Base-by-base conservation (phyloP, 1,140 invertebrate species). In the Cephus cinctus region DNA sequence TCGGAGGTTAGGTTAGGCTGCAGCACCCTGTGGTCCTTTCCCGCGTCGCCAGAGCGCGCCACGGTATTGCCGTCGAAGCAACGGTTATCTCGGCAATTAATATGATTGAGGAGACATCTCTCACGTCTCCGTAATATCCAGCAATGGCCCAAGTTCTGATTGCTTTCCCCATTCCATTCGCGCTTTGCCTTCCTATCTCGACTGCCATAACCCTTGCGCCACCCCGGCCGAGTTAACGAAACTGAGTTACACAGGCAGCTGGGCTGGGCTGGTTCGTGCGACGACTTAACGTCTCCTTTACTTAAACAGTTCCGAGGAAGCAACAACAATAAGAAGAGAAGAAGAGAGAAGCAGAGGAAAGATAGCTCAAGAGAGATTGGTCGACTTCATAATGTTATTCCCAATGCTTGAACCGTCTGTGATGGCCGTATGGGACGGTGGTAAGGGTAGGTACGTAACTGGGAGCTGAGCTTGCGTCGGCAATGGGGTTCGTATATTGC, bases 61-160 rank as follows among this genome's bases (percentile, higher is more conserved):
- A 36, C 19, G 22, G 48, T 41, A 51, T 40, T 49, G 58, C 63
- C 65, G 62, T 69, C 67, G 65, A 71, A 69, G 67, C 62, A 71
- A 62, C 62, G 62, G 63, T 75, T 73, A 75, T 75, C 71, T 73
- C 59, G 61, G 69, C 71, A 74, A 75, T 75, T 75, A 75, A 73
- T 75, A 74, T 75, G 71, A 75, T 74, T 71, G 70, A 74, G 70
- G 69, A 73, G 70, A 74, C 73, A 73, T 73, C 70, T 75, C 73
- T 75, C 73, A 72, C 67, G 69, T 74, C 70, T 72, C 60, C 54
- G 71, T 75, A 73, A 74, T 74, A 74, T 75, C 69, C 65, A 72
- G 69, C 64, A 74, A 75, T 74, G 71, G 70, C 73, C 71, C 70
- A 75, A 75, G 73, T 75, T 74, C 73, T 75, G 73, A 74, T 75